These are phyloP conservation scores for Lochmaea capreae DNA, from an alignment of 2,888 invertebrate species.

Conservation along the genomic window DNA sequence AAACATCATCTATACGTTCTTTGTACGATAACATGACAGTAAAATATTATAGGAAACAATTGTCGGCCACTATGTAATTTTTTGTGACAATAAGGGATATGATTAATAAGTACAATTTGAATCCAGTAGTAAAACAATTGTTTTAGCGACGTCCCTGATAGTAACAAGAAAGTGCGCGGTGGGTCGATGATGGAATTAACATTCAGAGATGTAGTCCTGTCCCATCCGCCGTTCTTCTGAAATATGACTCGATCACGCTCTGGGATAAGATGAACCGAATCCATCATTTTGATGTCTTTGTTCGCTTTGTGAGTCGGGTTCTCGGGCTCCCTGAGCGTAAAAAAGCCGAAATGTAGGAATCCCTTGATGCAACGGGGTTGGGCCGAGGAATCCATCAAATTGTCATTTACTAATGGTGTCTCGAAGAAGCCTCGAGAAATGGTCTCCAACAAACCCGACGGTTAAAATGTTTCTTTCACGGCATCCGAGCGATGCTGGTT, in stretches of 20 bases:
- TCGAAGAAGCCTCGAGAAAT: slow-evolving; percentile 56
- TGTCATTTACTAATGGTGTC: slow-evolving; percentile 63
- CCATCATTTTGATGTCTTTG: slow-evolving; percentile 69
- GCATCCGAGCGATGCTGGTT: slow-evolving; percentile 15
- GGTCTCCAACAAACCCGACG: slow-evolving; percentile 36
- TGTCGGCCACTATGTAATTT: neutral
- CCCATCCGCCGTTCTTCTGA: slow-evolving; percentile 63
- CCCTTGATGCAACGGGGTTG: slow-evolving; percentile 62
- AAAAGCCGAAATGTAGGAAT: slow-evolving; percentile 63
- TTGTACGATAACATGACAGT: neutral
- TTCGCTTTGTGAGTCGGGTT: slow-evolving; percentile 62
- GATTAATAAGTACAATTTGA: neutral
- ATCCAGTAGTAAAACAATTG: slow-evolving; percentile 7
- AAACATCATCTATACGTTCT: too few species aligned
- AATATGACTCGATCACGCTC: slow-evolving; percentile 68
- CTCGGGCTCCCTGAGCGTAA: slow-evolving; percentile 57
- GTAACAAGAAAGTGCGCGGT: slow-evolving; percentile 45
- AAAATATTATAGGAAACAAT: neutral
- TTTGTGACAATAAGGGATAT: neutral
- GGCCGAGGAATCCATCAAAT: slow-evolving; percentile 63
- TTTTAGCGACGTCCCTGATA: slow-evolving; percentile 19
- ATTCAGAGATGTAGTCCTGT: slow-evolving; percentile 65
- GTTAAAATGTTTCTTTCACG: slow-evolving; percentile 34
- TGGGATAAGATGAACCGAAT: slow-evolving; percentile 68
- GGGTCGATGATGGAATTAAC: slow-evolving; percentile 65